Conservation (phyloP, 2,113 vertebrate genomes). For the Odobenus rosmarus region DNA sequence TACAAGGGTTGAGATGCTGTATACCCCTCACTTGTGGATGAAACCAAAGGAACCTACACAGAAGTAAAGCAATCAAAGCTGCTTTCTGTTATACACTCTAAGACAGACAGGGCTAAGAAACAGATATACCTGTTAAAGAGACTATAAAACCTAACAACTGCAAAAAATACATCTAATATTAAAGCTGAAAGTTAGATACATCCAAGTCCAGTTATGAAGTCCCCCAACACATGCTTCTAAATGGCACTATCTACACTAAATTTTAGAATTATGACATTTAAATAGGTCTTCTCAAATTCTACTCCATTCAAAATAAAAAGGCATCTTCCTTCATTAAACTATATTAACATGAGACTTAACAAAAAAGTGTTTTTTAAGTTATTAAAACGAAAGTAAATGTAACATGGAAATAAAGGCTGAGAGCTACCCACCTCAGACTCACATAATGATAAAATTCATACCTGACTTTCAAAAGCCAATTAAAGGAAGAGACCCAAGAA, state of each 20-base stretch:
- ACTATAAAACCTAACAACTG: background rate
- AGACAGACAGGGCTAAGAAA: background rate
- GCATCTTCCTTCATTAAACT: background rate
- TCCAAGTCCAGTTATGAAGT: background rate
- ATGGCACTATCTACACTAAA: background rate
- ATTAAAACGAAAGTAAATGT: slow-evolving; percentile 10
- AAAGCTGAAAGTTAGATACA: slow-evolving; percentile 29
- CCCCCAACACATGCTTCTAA: background rate
- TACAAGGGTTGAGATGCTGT: slow-evolving; percentile 91
- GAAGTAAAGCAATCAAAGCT: slow-evolving; percentile 70
- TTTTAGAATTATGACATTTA: background rate
- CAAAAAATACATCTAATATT: background rate
- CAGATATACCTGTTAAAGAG: background rate
- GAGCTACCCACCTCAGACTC: background rate
- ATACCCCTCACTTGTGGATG: slow-evolving; percentile 91
- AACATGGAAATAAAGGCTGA: background rate
- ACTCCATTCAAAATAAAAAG: background rate
- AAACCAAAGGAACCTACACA: slow-evolving; percentile 91
- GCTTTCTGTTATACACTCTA: slow-evolving; percentile 27
- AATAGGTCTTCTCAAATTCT: slow-evolving; percentile 14
- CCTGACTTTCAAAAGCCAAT: background rate
- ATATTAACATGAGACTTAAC: background rate
- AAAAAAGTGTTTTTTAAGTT: background rate
- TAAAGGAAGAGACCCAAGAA: background rate
- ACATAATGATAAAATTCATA: background rate